phyloP scores from a whole-genome alignment of 2,888 invertebrate species.

The Athalia circularis region DNA sequence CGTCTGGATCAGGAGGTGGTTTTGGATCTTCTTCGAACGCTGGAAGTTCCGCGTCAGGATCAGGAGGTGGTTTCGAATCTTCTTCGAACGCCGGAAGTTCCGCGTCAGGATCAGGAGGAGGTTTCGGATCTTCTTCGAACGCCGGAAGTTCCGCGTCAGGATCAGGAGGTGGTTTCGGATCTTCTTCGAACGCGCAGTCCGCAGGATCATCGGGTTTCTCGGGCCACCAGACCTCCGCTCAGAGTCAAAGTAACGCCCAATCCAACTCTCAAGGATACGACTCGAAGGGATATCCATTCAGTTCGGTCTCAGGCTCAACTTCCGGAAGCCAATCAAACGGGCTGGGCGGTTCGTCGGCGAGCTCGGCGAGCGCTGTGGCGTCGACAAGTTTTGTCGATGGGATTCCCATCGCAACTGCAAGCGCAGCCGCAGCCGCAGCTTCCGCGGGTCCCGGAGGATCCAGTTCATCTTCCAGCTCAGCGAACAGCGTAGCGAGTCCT shows the following conservation, averaged over 20 bases:
- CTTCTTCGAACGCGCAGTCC: conserved; percentile 21
- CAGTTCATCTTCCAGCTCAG: conserved; percentile 32
- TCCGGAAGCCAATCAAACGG: conserved; percentile 42
- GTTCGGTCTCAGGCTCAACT: conserved; percentile 30
- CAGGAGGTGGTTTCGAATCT: no score
- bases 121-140: no score
- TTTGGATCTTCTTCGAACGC: no score
- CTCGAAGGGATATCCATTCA: conserved; percentile 34
- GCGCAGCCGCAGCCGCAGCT: conserved; percentile 52
- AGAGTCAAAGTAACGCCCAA: conserved; percentile 42
- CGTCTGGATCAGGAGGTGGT: no score
- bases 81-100: no score
- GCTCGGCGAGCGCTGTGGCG: conserved; percentile 51
- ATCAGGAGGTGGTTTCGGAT: no score
- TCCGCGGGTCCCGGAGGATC: conserved; percentile 32
- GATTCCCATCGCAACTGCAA: conserved; percentile 51
- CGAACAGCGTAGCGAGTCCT: conserved; percentile 32
- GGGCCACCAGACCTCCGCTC: not conserved
- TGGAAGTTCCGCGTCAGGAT: no score
- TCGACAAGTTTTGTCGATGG: conserved; percentile 51
- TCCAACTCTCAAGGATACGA: conserved; percentile 36
- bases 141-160: no score
- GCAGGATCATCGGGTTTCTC: not conserved
- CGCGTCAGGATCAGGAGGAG: no score
- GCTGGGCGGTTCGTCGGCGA: conserved; percentile 39